Base-by-base conservation (phyloP, 2,888 invertebrate genomes). In the Leptopilina drosophilae region DNA sequence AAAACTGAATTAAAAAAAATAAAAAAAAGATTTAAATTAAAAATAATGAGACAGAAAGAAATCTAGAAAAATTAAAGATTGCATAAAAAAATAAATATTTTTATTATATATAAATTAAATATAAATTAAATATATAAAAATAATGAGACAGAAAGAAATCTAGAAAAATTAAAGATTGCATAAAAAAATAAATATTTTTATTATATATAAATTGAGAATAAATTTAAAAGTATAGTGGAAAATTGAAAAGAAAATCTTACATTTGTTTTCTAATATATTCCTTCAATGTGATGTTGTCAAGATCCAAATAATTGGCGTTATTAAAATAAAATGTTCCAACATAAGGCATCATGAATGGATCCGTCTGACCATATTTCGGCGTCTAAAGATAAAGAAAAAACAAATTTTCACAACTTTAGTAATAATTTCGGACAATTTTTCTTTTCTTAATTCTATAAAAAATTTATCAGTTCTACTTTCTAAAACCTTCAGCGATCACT, bases 231-330 rank as follows among this genome's bases (percentile, higher is more conserved):
- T 33, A 33, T 4, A 4, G 5, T 33, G 33, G 33, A 33, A 3
- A 33, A 33, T 33, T 33, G 3, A 33, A 33, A 33, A 33, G 4
- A 3, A 33, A 33, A 33, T 33, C 96, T 95, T 92, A 98, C 97
- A 98, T 96, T 93, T 98, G 98, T 89, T 97, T 97, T 91, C 95
- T 96, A 84, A 98, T 95, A 85, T 96, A 95, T 82, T 97, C 97
- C 92, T 96, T 97, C 12, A 97, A 92, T 81, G 95, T 95, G 5
- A 93, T 90, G 78, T 94, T 94, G 86, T 95, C 95, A 11, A 94
- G 86, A 12, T 94, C 93, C 46, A 93, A 89, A 26, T 93, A 94
- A 87, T 93, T 94, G 8, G 93, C 92, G 33, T 94, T 93, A 78
- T 94, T 94, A 81, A 94, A 95, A 88, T 93, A 94, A 91, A 94